These are phyloP conservation scores for Cephus sareptanus DNA, from an alignment of 2,888 invertebrate species.

Conservation along the genomic window DNA sequence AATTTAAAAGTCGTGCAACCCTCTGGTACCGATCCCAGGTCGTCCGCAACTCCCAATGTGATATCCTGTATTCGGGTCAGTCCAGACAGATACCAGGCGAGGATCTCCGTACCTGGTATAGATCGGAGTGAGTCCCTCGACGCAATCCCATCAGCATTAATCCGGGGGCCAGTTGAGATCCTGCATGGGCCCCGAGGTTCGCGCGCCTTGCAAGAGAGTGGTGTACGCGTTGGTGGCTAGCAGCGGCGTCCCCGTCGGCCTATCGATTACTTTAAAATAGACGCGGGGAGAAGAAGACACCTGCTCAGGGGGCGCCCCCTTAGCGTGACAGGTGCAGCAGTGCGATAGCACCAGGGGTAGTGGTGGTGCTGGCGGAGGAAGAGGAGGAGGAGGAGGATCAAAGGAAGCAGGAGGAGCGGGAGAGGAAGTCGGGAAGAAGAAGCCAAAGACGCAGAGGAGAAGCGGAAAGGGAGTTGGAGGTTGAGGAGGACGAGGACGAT, in stretches of 20 bases:
- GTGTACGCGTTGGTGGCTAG: slow-evolving; percentile 25
- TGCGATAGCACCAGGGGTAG: neutral
- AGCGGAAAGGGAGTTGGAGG: slow-evolving; percentile 3
- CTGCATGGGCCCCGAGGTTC: slow-evolving; percentile 3
- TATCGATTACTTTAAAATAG: slow-evolving; percentile 63
- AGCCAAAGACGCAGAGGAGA: slow-evolving; percentile 14
- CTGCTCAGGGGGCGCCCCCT: slow-evolving; percentile 42
- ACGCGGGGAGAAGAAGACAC: slow-evolving; percentile 54
- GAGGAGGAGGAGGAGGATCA: slow-evolving; percentile 24
- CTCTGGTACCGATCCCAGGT: neutral
- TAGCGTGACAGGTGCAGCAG: slow-evolving; percentile 45
- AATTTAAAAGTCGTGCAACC: neutral
- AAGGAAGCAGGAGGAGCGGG: slow-evolving; percentile 29
- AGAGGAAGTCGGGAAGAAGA: slow-evolving; percentile 18
- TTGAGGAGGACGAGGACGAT: slow-evolving; percentile 15
- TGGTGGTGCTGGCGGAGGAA: slow-evolving; percentile 25
- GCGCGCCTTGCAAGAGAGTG: slow-evolving; percentile 3
- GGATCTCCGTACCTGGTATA: neutral
- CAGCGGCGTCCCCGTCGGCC: slow-evolving; percentile 42
- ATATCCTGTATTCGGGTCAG: neutral
- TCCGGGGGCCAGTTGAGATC: neutral
- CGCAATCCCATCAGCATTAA: neutral
- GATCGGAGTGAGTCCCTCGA: neutral
- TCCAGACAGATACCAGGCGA: neutral
- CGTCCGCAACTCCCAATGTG: neutral